These are phyloP conservation scores for Heliopora coerulea DNA, from an alignment of 92 coral and sea anemone species.

Conservation along the genomic window DNA sequence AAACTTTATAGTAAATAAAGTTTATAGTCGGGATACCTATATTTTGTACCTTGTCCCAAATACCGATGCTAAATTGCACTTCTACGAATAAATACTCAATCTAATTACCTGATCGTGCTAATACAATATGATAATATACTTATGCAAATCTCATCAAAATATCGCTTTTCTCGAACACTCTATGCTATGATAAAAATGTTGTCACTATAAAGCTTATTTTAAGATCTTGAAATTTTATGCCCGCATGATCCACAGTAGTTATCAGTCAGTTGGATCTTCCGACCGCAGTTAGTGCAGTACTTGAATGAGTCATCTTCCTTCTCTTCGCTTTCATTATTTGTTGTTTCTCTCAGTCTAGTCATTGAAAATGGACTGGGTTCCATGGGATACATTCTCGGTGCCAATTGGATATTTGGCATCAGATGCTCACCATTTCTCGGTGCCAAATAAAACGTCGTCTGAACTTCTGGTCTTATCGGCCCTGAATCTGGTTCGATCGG, in stretches of 20 bases:
- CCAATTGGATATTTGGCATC: constrained; percentile 83
- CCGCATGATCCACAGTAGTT: constrained; percentile 96
- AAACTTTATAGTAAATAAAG: too few relatives aligned
- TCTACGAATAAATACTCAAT: too few relatives aligned
- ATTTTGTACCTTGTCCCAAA: too few relatives aligned
- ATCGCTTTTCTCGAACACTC: too few relatives aligned
- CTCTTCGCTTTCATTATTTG: constrained; percentile 51
- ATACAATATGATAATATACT: background rate
- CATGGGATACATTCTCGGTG: constrained; percentile 69
- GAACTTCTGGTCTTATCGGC: constrained; percentile 80
- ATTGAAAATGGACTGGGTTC: constrained; percentile 67
- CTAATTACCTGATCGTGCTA: too few relatives aligned
- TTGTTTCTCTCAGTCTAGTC: constrained; percentile 63
- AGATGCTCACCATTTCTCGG: constrained; percentile 63
- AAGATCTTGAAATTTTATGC: constrained; percentile 52
- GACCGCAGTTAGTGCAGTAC: constrained; percentile 92
- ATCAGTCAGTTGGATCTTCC: constrained; percentile 67
- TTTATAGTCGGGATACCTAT: too few relatives aligned
- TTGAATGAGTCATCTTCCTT: constrained; percentile 59
- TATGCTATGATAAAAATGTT: too few relatives aligned
- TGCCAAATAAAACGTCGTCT: constrained; percentile 70
- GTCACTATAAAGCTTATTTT: background rate
- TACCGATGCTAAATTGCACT: too few relatives aligned
- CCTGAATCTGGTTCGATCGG: constrained; percentile 54
- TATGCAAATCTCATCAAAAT: constrained; percentile 8